Conservation (phyloP, 2,888 invertebrate species). For the Hirtodrosophila cameraria region DNA sequence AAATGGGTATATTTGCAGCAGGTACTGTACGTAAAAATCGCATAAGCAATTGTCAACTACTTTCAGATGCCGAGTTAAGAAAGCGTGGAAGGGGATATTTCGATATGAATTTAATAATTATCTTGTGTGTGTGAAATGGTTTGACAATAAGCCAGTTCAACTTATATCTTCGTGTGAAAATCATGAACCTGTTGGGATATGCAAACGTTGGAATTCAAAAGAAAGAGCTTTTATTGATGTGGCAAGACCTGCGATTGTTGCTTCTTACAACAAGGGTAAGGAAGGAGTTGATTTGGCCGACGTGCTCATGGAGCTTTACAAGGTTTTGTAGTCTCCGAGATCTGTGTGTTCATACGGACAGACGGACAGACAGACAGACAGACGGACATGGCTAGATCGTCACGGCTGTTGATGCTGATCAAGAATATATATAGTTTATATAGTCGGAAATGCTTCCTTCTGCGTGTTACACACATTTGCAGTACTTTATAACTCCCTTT, state of each 20-base stretch:
- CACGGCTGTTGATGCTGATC: too few relatives aligned
- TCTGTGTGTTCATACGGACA: too few relatives aligned
- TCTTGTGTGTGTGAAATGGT: conserved; percentile 37
- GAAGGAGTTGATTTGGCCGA: conserved; percentile 4
- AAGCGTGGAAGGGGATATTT: conserved; percentile 40
- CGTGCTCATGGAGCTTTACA: conserved; percentile 1
- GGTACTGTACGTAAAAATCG: conserved; percentile 44
- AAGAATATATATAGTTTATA: too few relatives aligned
- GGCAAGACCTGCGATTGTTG: background rate
- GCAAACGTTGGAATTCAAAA: background rate
- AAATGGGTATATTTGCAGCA: conserved; percentile 38
- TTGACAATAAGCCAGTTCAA: conserved; percentile 44
- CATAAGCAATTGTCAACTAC: conserved; percentile 31
- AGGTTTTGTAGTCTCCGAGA: too few relatives aligned
- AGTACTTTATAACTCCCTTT: too few relatives aligned
- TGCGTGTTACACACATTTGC: too few relatives aligned
- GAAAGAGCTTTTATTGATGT: conserved; percentile 2
- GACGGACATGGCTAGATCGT: too few relatives aligned
- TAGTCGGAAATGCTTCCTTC: too few relatives aligned
- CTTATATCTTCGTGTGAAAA: conserved; percentile 8
- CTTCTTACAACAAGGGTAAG: background rate
- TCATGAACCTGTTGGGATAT: conserved; percentile 41
- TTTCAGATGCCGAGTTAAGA: conserved; percentile 21
- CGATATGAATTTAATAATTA: conserved; percentile 40
- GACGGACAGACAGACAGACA: too few relatives aligned